These are phyloP conservation scores for Podilymbus podiceps DNA, from an alignment of 2,113 vertebrate species.

Conservation along the genomic window DNA sequence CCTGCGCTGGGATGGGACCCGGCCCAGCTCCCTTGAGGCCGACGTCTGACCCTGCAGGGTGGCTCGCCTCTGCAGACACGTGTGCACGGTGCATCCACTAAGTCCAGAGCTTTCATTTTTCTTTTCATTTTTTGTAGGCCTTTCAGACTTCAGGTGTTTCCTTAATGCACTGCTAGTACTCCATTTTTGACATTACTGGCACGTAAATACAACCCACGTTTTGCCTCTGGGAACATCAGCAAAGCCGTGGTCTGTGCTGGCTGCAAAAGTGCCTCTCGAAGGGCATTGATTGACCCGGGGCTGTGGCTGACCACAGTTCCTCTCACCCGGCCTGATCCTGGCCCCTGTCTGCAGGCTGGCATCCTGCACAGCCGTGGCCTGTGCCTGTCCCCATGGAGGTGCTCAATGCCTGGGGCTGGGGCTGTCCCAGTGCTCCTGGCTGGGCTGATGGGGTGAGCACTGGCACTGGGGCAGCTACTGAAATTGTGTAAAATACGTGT, in stretches of 20 bases:
- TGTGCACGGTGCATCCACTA: fast-evolving
- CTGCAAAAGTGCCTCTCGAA: neutral
- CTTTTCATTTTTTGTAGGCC: neutral
- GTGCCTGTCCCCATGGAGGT: fast-evolving
- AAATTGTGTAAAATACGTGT: fast-evolving
- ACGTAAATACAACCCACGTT: neutral
- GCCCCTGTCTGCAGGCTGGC: neutral
- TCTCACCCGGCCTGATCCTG: neutral
- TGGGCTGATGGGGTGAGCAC: too few species aligned
- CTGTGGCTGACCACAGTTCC: neutral
- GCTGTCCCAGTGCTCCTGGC: neutral
- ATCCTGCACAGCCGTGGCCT: fast-evolving
- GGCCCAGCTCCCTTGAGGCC: fast-evolving
- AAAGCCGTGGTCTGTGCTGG: fast-evolving
- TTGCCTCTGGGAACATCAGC: neutral
- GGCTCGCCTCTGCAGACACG: fast-evolving
- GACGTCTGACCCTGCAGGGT: neutral
- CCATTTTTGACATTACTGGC: neutral
- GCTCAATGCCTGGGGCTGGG: fast-evolving
- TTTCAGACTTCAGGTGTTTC: neutral
- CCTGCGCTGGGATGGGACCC: neutral
- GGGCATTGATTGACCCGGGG: fast-evolving
- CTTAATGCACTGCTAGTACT: neutral
- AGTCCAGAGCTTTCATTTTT: neutral
- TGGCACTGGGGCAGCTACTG: fast-evolving